Base-by-base conservation (phyloP, 1,140 invertebrate genomes). In the Mizuhopecten yessoensis region DNA sequence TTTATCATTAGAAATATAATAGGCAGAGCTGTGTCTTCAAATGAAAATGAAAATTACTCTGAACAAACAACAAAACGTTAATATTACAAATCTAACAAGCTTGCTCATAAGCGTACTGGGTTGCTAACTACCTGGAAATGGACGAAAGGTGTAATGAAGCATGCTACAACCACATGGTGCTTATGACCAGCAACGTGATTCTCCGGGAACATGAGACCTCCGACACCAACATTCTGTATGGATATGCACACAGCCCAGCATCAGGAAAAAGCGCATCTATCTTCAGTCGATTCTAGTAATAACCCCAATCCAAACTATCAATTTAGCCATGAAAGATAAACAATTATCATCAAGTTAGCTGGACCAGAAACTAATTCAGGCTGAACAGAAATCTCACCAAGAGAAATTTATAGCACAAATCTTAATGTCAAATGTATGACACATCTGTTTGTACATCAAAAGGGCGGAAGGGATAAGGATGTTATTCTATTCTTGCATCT, bases 51-150 rank as follows among this genome's bases (percentile, higher is more conserved):
- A 57, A 57, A 57, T 57, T 57, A 17, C 20, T 57, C 7, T 3
- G 23, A 9, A 57, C 45, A 57, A 57, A 11, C n/a, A 75, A 75
- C 42, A 75, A n/a, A 75, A n/a, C 23, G 1, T 9, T n/a, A 29
- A 75, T 75, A 75, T 75, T 75, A 75, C 57, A n/a, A 75, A 75
- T 75, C 57, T 75, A 75, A 75, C 57, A 75, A 75, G 57, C 23
- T n/a, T 75, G 57, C 57, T 75, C 57, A 29, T 75, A 57, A 57
- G 45, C 57, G 2, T n/a, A 75, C 57, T 75, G 57, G 57, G 57
- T 75, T 29, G 57, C 57, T 29, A 75, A 75, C 15, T n/a, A 75
- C 57, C 29, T 17, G 5, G 29, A 75, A 75, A 29, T 75, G 57
- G 23, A 75, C 57, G 17, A 75, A 75, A 17, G 1, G 11, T 29